Evolutionary conservation across 1,140 invertebrate species (phyloP), one percentile per base, ranked within the genome.

Genomic region (Trichoplusia ni): DNA sequence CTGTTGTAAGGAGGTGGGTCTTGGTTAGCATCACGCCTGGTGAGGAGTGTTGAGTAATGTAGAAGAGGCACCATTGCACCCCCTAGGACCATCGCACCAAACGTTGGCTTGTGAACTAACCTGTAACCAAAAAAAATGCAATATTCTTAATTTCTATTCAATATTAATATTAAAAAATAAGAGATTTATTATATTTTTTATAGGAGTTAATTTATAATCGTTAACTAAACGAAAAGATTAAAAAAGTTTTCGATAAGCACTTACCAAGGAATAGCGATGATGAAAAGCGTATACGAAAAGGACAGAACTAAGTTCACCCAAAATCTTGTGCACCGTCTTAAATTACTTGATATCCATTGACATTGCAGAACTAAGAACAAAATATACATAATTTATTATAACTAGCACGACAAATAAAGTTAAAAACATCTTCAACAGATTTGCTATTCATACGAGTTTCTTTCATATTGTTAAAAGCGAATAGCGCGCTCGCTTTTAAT

Each of bases 251-350:
- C n/a, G n/a, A n/a, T n/a, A 31, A 75, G 61, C 14, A 76, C 81
- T 79, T 71, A 89, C 90, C 90, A 91, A 7, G 90, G 86, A 23
- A 91, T 42, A 18, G 90, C 88, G 44, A 90, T 84, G 9, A 91
- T 69, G 21, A 91, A 72, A 5, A 91, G 64, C 7, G 90, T 90
- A 27, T 90, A 89, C 1, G 86, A 91, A 51, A 86, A 89, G 3
- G 88, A 83, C 1, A 91, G 56, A 0, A 87, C 76, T 9, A 91
- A 72, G 56, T 90, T 91, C 21, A 81, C 71, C 82, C 87, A 87
- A 3, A 89, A 19, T 61, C 90, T 69, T n/a, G 86, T 79, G 38
- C 84, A 84, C 11, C 79, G 65, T 21, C 81, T 74, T 7, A 91
- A 67, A 33, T 69, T 81, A 33, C 78, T 84, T 5, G 90, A 91